These are phyloP conservation scores for Listronotus oregonensis DNA, from an alignment of 1,140 invertebrate species.

Conservation along the genomic window DNA sequence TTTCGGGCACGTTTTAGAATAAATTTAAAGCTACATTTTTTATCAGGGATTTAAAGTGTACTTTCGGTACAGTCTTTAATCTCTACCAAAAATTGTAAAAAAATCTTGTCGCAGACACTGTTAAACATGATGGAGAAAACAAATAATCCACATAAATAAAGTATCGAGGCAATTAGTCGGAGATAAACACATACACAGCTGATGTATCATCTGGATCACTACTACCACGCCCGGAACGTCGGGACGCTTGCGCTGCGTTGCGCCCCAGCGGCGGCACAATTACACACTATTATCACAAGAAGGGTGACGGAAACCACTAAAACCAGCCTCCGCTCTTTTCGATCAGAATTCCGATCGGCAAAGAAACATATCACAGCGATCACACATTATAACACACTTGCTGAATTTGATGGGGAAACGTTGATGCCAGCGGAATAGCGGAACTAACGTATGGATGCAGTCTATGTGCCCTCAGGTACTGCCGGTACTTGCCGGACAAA, in stretches of 20 bases:
- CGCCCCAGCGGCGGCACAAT: conserved; percentile 43
- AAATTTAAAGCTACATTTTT: conserved; percentile 24
- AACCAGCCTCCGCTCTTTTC: conserved; percentile 35
- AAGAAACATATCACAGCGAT: conserved; percentile 55
- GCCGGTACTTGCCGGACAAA: conserved; percentile 61
- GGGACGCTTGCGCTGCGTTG: conserved; percentile 45
- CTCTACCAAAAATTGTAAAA: conserved; percentile 28
- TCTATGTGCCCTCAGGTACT: conserved; percentile 61
- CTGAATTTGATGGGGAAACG: conserved; percentile 61
- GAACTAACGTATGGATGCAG: conserved; percentile 61
- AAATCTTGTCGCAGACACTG: conserved; percentile 30
- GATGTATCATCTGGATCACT: conserved; percentile 52
- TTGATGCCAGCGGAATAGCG: conserved; percentile 55
- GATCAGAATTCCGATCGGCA: conserved; percentile 34
- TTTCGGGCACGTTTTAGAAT: conserved; percentile 13
- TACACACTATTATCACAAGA: conserved; percentile 57
- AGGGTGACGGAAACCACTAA: conserved; percentile 46
- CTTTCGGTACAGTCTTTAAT: conserved; percentile 34
- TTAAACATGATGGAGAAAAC: conserved; percentile 6
- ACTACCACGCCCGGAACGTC: conserved; percentile 53
- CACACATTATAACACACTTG: conserved; percentile 65
- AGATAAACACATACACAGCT: conserved; percentile 49
- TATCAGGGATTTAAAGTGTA: conserved; percentile 23
- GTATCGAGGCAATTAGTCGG: conserved; percentile 38
- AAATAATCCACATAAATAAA: conserved; percentile 36